Conservation (phyloP, 2,797 vertebrate species). For the Paratrypauchen microcephalus region DNA sequence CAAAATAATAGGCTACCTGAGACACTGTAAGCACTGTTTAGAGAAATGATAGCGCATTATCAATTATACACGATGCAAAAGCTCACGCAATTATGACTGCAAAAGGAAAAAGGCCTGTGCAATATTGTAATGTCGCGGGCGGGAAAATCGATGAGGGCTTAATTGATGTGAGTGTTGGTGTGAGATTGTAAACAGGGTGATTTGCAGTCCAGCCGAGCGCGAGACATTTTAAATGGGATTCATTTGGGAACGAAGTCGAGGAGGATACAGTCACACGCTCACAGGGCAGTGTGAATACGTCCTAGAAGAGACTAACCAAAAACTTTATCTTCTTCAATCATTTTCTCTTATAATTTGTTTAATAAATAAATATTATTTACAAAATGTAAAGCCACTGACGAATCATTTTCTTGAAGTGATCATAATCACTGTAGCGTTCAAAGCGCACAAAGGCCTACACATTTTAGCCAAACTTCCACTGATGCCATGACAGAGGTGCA, state of each 20-base stretch:
- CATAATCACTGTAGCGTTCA: not conserved
- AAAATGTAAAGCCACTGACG: not conserved
- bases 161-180: constrained; percentile 85
- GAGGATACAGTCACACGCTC: constrained; percentile 66
- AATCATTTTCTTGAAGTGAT: not conserved
- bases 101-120: constrained; percentile 60
- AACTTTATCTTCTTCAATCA: not conserved
- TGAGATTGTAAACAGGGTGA: constrained; percentile 88
- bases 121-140: constrained; percentile 82
- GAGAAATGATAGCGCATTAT: constrained; percentile 36
- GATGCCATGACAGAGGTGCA: constrained; percentile 74
- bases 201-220: constrained; percentile 84
- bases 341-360: not conserved
- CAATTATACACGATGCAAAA: constrained; percentile 35
- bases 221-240: constrained; percentile 83
- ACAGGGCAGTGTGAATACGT: constrained; percentile 40
- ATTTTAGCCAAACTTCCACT: not conserved
- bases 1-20: not conserved
- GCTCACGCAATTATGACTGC: constrained; percentile 51
- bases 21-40: constrained; percentile 26
- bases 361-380: not conserved
- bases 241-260: constrained; percentile 55
- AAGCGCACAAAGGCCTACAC: not conserved
- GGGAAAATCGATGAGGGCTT: constrained; percentile 86
- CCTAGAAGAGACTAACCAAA: not conserved